Evolutionary conservation across 1,140 invertebrate genomes (phyloP).

Genomic region (Drosophila biarmipes): DNA sequence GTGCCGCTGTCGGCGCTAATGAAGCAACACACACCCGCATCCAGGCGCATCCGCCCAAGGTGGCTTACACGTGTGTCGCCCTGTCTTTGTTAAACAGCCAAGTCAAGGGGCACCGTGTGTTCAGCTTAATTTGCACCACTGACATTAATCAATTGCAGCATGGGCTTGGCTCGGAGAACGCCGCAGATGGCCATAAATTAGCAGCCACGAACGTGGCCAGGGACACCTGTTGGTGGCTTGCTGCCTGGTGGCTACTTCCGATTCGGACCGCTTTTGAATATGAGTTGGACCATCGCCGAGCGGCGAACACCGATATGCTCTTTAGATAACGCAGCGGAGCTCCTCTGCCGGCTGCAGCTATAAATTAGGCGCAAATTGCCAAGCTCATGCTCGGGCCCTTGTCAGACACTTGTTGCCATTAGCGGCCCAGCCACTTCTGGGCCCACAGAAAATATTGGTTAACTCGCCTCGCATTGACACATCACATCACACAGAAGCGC

Average conservation of each 20-base stretch:
- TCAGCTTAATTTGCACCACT: conserved; percentile 52
- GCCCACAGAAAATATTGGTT: conserved; percentile 26
- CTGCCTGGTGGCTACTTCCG: conserved; percentile 50
- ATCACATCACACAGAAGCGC: conserved; percentile 25
- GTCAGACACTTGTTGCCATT: conserved; percentile 67
- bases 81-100: conserved; percentile 2
- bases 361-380: conserved; percentile 65
- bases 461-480: conserved; percentile 25
- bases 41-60: not conserved
- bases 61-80: conserved; percentile 9
- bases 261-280: conserved; percentile 37
- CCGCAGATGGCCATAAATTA: conserved; percentile 63
- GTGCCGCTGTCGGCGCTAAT: conserved; percentile 69
- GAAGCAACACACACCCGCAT: conserved; percentile 51
- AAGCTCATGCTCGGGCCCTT: conserved; percentile 37
- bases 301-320: conserved; percentile 71
- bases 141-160: conserved; percentile 78
- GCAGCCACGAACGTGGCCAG: conserved; percentile 28
- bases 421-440: conserved; percentile 25
- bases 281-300: conserved; percentile 56
- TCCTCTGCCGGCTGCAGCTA: conserved; percentile 16
- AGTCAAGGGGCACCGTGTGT: conserved; percentile 27
- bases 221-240: conserved; percentile 41
- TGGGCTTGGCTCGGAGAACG: conserved; percentile 12
- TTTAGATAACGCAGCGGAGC: conserved; percentile 62